A percentile compares a stretch with the other conserved stretches of the same genome.
Evolutionary conservation across 2,113 vertebrate genomes (phyloP).

Genomic region (Psettodes erumei): DNA sequence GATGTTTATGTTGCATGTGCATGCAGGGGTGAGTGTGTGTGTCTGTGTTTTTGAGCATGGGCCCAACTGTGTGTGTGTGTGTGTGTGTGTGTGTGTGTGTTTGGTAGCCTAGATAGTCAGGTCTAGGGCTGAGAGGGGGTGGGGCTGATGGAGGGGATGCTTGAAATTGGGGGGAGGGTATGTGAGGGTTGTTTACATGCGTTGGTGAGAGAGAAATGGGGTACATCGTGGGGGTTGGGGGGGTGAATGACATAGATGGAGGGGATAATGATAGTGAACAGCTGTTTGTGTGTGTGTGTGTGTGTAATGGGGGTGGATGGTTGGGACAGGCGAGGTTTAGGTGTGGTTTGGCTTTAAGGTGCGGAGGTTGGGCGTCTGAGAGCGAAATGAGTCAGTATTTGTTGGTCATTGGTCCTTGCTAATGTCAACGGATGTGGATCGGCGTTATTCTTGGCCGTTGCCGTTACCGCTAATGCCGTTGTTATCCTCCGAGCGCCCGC

Average conservation of each 20-base stretch:
- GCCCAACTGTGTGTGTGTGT: constrained; percentile 42
- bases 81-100: constrained; percentile 60
- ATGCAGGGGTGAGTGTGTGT: constrained; percentile 49
- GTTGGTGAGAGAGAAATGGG: constrained; percentile 64
- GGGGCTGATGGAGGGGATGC: constrained; percentile 52
- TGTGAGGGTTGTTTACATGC: constrained; percentile 72
- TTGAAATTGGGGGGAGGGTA: constrained; percentile 63
- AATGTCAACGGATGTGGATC: constrained; percentile 4
- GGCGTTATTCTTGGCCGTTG: constrained; percentile 32
- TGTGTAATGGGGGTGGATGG: constrained; percentile 39
- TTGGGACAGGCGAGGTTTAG: constrained; percentile 40
- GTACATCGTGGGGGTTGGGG: constrained; percentile 62
- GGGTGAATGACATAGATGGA: constrained; percentile 73
- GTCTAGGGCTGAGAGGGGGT: constrained; percentile 39
- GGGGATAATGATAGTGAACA: constrained; percentile 78
- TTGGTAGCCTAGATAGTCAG: constrained; percentile 70
- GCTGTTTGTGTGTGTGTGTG: constrained; percentile 68
- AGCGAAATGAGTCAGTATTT: background rate
- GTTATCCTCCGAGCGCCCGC: constrained; percentile 38
- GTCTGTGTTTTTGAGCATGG: constrained; percentile 31
- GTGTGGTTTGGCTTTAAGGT: constrained; percentile 54
- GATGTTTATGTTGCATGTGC: constrained; percentile 71
- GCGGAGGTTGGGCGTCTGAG: background rate
- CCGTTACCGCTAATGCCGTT: constrained; percentile 4
- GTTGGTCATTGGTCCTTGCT: constrained; percentile 9